Evolutionary conservation across 2,888 invertebrate species (phyloP).

Genomic region (Microctonus brassicae): DNA sequence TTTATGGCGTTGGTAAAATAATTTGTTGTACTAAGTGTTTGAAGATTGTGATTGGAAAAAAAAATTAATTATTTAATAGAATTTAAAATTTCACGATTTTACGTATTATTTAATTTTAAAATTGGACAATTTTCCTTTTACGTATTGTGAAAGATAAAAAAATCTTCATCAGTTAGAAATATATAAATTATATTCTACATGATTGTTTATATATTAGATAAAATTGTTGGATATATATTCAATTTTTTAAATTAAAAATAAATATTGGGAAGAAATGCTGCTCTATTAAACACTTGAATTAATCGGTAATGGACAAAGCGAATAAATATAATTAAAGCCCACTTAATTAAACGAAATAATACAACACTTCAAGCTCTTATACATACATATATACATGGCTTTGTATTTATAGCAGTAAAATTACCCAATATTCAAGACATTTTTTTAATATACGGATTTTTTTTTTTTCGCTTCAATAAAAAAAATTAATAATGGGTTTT

Average conservation of each 20-base stretch:
- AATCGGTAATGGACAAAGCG: slow-evolving; percentile 24
- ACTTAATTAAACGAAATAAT: slow-evolving; percentile 46
- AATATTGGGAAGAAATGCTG: slow-evolving; percentile 12
- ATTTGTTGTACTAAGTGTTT: slow-evolving; percentile 1
- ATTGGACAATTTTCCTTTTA: too few relatives aligned
- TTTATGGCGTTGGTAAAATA: not conserved
- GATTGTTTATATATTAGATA: not conserved
- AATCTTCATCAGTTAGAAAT: not conserved
- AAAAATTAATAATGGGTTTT: slow-evolving; percentile 6
- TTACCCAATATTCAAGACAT: not conserved
- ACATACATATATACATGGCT: not conserved
- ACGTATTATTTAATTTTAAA: not conserved
- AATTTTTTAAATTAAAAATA: not conserved
- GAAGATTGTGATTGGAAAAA: slow-evolving; percentile 8
- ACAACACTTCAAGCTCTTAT: slow-evolving; percentile 39
- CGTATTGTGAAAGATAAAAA: too few relatives aligned
- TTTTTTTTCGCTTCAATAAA: not conserved
- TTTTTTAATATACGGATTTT: not conserved
- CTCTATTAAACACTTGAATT: slow-evolving; percentile 13
- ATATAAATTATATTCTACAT: not conserved
- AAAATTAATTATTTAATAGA: not conserved
- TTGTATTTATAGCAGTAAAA: not conserved
- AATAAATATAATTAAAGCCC: slow-evolving; percentile 45
- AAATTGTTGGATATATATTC: not conserved
- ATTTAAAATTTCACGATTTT: not conserved